Base-by-base conservation (phyloP, 2,113 vertebrate genomes). In the Motacilla tschutschensis region DNA sequence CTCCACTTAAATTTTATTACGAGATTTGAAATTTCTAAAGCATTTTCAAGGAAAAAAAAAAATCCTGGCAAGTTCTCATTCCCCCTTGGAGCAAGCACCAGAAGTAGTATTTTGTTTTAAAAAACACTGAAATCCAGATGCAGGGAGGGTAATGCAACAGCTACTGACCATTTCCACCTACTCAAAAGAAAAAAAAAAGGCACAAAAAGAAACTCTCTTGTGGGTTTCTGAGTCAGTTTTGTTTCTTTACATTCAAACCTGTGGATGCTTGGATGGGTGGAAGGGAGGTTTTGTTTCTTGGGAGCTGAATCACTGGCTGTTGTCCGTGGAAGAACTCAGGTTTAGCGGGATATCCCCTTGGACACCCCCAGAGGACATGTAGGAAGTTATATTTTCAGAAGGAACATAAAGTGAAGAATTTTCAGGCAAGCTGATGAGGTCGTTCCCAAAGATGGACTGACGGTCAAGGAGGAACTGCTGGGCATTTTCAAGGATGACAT, bases 211-310 rank as follows among this genome's bases (percentile, higher is more conserved):
- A 80, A 65, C 35, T 54, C 40, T 65, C 43, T 31, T 18, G 20
- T 7, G 2, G 35, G 54, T 90, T 89, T 90, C 92, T 54, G 76
- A 93, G 85, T 88, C 85, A 80, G 54, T 71, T 91, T 50, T 69
- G 75, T 89, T 88, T 87, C 80, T 89, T 94, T 88, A 93, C 90
- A 91, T 95, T 95, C 91, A 94, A 89, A 85, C 53, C 70, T 93
- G 83, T 25, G 66, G 74, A 63, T 81, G 54, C 62, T 83, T 75
- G 58, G 65, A 28, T 72, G 58, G 67, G 43, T 69, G n/a, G 59
- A 63, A 92, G 22, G 48, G 76, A 90, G 54, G 19, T 18, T 18
- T 3, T 72, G 21, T 50, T 74, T 66, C 58, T 40, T 46, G 57
- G 48, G 65, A 86, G 76, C 13, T 38, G 28, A 47, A 53, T 94